These are phyloP conservation scores for Noctua janthe DNA, from an alignment of 2,888 invertebrate genomes.

Conservation along the genomic window DNA sequence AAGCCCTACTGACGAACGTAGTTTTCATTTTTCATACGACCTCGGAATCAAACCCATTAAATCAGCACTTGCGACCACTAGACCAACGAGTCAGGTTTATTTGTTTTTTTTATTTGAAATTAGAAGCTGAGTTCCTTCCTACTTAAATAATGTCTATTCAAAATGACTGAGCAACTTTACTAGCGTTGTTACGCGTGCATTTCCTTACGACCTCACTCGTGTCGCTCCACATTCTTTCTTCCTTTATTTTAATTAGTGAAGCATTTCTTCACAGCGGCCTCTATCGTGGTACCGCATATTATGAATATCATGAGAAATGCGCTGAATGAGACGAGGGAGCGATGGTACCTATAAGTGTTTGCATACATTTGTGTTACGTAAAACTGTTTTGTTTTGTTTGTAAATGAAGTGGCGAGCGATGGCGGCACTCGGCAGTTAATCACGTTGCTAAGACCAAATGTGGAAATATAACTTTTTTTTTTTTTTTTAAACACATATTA, in stretches of 20 bases:
- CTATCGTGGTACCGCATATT: background rate
- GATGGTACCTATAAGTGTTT: background rate
- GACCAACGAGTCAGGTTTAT: background rate
- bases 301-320: background rate
- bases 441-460: constrained; percentile 25
- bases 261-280: background rate
- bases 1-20: background rate
- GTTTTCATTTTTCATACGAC: background rate
- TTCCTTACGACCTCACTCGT: constrained; percentile 15
- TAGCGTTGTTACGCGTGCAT: background rate
- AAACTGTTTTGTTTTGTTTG: constrained; percentile 13
- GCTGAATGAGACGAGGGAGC: constrained; percentile 24
- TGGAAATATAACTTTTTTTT: no score
- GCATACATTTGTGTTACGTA: constrained; percentile 21
- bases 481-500: no score
- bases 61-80: background rate
- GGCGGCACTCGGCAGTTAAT: background rate
- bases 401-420: constrained; percentile 2
- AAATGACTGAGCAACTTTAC: background rate
- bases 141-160: background rate
- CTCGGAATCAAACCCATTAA: background rate
- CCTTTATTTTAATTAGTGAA: background rate
- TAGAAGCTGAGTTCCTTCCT: background rate
- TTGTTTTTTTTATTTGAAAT: background rate
- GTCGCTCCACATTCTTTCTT: constrained; percentile 27